Percentiles rank a stretch among this genome's conserved stretches.
These are phyloP conservation scores for Trogon melanurus DNA, from an alignment of 2,113 vertebrate species.

Conservation along the genomic window DNA sequence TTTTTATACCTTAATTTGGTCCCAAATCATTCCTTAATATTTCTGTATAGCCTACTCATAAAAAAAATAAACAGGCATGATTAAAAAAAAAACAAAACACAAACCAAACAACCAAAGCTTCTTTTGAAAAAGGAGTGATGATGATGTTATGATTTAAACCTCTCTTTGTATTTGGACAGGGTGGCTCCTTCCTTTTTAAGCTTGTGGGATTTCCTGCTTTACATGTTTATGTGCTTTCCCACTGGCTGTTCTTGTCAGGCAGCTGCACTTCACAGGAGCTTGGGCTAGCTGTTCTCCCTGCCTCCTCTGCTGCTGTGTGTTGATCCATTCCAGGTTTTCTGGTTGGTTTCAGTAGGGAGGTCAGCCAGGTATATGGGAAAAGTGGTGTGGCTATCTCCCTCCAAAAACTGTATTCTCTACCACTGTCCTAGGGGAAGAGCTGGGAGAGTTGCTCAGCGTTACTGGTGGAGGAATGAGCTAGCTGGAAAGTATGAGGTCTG, in stretches of 20 bases:
- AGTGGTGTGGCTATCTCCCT: not conserved
- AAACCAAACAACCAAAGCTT: not conserved
- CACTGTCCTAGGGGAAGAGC: not conserved
- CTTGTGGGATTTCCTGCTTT: constrained; percentile 59
- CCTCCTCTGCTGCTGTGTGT: not conserved
- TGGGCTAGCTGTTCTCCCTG: not conserved
- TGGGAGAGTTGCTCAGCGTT: not conserved
- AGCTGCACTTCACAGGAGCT: not conserved
- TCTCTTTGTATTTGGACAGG: constrained; percentile 56
- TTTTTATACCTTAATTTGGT: not conserved
- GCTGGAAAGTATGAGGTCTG: not conserved
- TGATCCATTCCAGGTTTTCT: not conserved
- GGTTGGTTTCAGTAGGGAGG: not conserved
- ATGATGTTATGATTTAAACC: constrained; percentile 19
- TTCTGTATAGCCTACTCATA: not conserved
- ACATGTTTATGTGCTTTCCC: not conserved
- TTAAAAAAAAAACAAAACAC: not conserved
- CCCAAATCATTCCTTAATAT: not conserved
- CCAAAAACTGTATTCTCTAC: not conserved
- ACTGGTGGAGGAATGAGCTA: not conserved
- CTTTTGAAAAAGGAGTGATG: not conserved
- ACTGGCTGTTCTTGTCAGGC: constrained; percentile 6
- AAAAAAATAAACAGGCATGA: not conserved
- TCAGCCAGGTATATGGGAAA: not conserved
- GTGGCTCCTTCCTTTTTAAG: constrained; percentile 53